Evolutionary conservation across 2,113 vertebrate genomes (phyloP).

Genomic region (Saguinus imperator): DNA sequence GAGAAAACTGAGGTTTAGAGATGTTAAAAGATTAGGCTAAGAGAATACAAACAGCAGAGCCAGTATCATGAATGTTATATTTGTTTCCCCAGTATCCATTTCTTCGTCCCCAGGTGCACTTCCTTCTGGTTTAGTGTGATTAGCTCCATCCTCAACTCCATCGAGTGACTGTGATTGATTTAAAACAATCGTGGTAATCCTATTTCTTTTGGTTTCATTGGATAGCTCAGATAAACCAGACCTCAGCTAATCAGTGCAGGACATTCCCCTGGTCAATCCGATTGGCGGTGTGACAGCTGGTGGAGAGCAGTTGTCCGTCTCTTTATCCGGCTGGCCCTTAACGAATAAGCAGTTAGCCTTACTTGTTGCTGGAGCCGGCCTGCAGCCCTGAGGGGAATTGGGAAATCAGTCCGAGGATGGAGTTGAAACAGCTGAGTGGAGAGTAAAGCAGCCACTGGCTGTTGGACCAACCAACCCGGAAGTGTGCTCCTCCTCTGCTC

Average conservation of each 20-base stretch:
- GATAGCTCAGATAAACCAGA: neutral
- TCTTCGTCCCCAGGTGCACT: too few species aligned
- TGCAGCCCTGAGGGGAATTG: neutral
- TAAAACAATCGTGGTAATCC: neutral
- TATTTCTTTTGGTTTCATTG: neutral
- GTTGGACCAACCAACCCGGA: neutral
- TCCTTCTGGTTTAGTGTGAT: neutral
- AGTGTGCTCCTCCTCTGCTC: neutral
- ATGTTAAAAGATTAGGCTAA: neutral
- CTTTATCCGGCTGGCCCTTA: neutral
- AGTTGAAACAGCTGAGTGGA: neutral
- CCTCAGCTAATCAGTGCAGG: neutral
- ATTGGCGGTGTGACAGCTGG: neutral
- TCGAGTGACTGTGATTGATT: neutral
- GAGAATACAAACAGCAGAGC: neutral
- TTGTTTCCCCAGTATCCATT: fast-evolving
- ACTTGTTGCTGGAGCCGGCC: neutral
- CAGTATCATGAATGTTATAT: neutral
- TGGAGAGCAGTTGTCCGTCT: neutral
- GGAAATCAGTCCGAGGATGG: neutral
- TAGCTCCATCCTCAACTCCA: neutral
- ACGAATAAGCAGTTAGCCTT: neutral
- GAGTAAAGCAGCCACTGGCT: neutral
- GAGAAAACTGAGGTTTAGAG: neutral
- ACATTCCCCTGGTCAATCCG: neutral